These are phyloP conservation scores for Gambusia affinis DNA, from an alignment of 2,113 vertebrate genomes.

Conservation along the genomic window DNA sequence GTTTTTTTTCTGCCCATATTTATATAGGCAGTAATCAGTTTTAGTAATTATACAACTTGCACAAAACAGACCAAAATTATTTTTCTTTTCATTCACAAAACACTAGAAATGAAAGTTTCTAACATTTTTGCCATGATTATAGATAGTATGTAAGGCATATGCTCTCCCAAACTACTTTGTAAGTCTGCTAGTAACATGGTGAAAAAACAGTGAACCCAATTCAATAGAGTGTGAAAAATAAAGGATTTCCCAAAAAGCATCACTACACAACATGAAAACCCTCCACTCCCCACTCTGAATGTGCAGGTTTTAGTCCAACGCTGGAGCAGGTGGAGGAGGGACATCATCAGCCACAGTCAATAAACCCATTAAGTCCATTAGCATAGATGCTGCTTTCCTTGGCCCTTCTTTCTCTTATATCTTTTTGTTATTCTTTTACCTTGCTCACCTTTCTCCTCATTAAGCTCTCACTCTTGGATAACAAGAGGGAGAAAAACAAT, in stretches of 20 bases:
- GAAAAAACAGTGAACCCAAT: not conserved
- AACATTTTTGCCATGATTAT: not conserved
- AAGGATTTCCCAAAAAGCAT: conserved; percentile 17
- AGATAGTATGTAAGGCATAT: not conserved
- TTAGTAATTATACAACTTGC: too few relatives aligned
- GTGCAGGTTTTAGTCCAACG: not conserved
- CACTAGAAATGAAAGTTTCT: too few relatives aligned
- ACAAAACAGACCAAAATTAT: too few relatives aligned
- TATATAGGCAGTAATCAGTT: too few relatives aligned
- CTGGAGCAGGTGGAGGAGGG: conserved; percentile 21
- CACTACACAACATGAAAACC: conserved; percentile 3
- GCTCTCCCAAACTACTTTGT: not conserved
- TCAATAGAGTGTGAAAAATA: conserved; percentile 9
- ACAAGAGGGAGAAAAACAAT: conserved; percentile 42
- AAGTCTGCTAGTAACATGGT: not conserved
- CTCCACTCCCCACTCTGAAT: not conserved
- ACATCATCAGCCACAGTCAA: conserved; percentile 36
- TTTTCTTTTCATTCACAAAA: too few relatives aligned
- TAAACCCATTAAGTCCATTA: conserved; percentile 66
- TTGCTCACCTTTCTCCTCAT: conserved; percentile 59
- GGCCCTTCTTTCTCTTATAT: conserved; percentile 34
- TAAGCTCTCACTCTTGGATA: conserved; percentile 40
- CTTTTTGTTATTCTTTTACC: conserved; percentile 54
- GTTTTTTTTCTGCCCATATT: too few relatives aligned
- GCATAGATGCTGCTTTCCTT: conserved; percentile 32